Percentiles rank a stretch among this genome's conserved stretches.
phyloP scores from a whole-genome alignment of 2,797 vertebrate genomes.

The Platalea minor region DNA sequence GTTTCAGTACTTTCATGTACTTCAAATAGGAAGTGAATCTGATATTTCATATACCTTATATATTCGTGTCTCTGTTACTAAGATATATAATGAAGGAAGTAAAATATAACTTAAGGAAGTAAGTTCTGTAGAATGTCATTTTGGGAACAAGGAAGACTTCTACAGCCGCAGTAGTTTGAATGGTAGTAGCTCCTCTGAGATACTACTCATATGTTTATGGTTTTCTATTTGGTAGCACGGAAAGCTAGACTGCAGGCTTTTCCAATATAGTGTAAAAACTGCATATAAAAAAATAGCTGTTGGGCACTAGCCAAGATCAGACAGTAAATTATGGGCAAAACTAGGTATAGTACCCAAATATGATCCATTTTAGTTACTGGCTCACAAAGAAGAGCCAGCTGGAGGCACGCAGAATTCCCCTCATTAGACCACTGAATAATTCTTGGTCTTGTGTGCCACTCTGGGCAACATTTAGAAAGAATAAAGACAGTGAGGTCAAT shows the following conservation, averaged over 20 bases:
- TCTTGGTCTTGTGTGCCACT: not conserved
- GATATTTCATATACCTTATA: not conserved
- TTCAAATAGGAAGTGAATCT: not conserved
- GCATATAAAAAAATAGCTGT: not conserved
- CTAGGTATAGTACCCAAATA: not conserved
- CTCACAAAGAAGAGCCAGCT: not conserved
- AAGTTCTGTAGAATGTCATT: not conserved
- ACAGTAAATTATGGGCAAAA: not conserved
- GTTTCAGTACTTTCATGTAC: not conserved
- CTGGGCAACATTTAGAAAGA: not conserved
- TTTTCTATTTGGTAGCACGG: not conserved
- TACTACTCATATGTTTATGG: not conserved
- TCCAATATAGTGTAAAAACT: not conserved
- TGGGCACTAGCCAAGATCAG: not conserved
- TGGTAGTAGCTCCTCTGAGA: not conserved
- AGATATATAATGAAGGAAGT: not conserved
- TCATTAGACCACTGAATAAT: not conserved
- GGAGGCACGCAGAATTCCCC: not conserved
- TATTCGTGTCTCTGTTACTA: not conserved
- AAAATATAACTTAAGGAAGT: not conserved
- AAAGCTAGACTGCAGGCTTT: not conserved
- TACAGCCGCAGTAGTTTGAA: not conserved
- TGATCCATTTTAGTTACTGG: not conserved
- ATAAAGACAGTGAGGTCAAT: not conserved
- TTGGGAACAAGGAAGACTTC: not conserved